Conservation (phyloP, 2,888 invertebrate genomes). For the Glomeris marginata region DNA sequence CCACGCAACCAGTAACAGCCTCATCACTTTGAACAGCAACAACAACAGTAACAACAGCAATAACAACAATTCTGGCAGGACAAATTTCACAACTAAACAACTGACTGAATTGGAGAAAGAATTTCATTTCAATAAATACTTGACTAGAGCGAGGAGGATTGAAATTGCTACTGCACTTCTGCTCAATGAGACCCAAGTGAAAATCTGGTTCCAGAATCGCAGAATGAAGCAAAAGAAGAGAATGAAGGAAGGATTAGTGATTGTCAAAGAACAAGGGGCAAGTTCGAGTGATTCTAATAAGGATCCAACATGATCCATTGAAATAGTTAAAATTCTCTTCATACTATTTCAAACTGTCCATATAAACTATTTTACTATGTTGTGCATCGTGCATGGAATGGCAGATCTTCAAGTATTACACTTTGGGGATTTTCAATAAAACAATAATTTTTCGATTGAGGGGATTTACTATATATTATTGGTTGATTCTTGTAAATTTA, state of each 20-base stretch:
- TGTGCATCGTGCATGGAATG: too few species aligned
- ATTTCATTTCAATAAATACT: slow-evolving; percentile 98
- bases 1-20: neutral
- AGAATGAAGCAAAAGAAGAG: slow-evolving; percentile 98
- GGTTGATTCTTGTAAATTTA: too few species aligned
- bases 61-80: slow-evolving; percentile 75
- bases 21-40: slow-evolving; percentile 1
- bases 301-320: too few species aligned
- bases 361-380: too few species aligned
- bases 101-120: slow-evolving; percentile 98
- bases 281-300: too few species aligned
- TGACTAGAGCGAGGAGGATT: slow-evolving; percentile 88
- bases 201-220: slow-evolving; percentile 95
- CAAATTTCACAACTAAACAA: slow-evolving; percentile 99
- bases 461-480: too few species aligned
- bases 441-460: too few species aligned
- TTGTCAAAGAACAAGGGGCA: too few species aligned
- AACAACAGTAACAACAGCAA: slow-evolving; percentile 28
- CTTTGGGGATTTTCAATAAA: too few species aligned
- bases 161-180: slow-evolving; percentile 94
- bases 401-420: too few species aligned
- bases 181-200: slow-evolving; percentile 83
- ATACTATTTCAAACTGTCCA: too few species aligned
- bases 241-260: slow-evolving; percentile 63
- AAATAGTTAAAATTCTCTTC: too few species aligned